Percentiles rank a stretch among this genome's conserved stretches.
Conservation (phyloP, 2,797 vertebrate species). For the Phataginus tetradactyla region DNA sequence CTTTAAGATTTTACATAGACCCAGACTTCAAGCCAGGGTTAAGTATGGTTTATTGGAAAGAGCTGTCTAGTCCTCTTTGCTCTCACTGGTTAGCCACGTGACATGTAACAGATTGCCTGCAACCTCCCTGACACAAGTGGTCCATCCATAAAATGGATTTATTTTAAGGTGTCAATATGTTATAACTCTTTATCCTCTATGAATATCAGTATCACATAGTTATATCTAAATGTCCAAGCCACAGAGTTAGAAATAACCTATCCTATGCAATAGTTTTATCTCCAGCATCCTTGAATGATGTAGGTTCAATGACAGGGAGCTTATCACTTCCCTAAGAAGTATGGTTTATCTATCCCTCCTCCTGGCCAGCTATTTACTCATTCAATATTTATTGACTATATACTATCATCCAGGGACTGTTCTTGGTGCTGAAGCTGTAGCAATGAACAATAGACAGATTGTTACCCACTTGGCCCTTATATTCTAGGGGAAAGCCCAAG, state of each 20-base stretch:
- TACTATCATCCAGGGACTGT: background rate
- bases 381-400: background rate
- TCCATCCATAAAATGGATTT: background rate
- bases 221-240: background rate
- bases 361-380: background rate
- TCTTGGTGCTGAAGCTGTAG: background rate
- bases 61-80: background rate
- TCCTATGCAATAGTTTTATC: background rate
- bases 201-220: background rate
- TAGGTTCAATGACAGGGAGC: background rate
- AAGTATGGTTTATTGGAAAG: background rate
- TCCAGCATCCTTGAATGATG: background rate
- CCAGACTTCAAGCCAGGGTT: background rate
- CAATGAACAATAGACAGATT: background rate
- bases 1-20: background rate
- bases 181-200: background rate
- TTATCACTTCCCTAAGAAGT: background rate
- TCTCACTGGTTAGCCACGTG: background rate
- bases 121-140: background rate
- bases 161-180: conserved; percentile 9
- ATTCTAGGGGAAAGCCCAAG: background rate
- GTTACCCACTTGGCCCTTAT: background rate
- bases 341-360: background rate
- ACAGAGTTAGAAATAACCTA: background rate
- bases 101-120: background rate